These are phyloP conservation scores for Eulemur macaco DNA, from an alignment of 2,113 vertebrate genomes.

Conservation along the genomic window DNA sequence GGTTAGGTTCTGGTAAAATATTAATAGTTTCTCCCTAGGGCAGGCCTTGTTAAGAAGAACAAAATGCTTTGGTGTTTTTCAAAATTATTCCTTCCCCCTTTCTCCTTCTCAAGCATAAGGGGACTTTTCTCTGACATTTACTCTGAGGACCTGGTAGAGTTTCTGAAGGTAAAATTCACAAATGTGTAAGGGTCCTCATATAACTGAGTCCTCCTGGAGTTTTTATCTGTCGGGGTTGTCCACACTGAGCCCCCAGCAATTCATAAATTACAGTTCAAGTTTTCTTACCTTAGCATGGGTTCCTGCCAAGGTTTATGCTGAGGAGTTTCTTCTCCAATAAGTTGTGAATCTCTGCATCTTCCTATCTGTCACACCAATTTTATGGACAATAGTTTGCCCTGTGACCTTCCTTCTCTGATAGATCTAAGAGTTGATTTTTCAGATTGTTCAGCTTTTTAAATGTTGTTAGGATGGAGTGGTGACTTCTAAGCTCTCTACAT, in stretches of 20 bases:
- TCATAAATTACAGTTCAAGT: background rate
- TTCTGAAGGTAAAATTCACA: background rate
- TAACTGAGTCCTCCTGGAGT: background rate
- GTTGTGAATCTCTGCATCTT: background rate
- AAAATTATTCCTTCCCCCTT: background rate
- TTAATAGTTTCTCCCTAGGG: background rate
- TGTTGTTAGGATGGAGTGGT: background rate
- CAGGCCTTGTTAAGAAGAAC: background rate
- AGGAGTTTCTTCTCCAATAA: background rate
- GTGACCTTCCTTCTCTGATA: background rate
- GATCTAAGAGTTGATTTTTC: background rate
- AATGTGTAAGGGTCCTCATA: background rate
- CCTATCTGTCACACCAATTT: background rate
- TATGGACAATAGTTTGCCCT: background rate
- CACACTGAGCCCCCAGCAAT: background rate
- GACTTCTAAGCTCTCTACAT: background rate
- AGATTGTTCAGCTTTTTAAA: background rate
- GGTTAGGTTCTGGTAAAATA: too few relatives aligned
- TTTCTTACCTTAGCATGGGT: background rate
- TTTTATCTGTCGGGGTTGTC: rapidly evolving
- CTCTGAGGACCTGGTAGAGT: background rate
- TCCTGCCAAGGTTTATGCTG: background rate
- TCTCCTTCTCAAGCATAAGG: background rate
- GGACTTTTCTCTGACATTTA: background rate
- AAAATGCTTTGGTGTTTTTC: background rate